Evolutionary conservation across 2,888 invertebrate species (phyloP), one percentile per base, ranked within the genome.

Genomic region (Rotaria magnacalcarata): DNA sequence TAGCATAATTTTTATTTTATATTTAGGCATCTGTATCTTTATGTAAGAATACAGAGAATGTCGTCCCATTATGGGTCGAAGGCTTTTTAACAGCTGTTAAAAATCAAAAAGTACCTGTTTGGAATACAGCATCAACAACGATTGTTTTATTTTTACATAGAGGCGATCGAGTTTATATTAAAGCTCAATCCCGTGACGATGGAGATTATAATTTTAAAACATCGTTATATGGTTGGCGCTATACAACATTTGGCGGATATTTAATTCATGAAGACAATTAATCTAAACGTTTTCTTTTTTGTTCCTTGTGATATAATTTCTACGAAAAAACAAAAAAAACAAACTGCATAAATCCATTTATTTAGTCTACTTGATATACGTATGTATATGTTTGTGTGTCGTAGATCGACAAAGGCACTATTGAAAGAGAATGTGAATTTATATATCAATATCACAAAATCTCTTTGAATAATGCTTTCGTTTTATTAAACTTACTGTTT

Each of bases 401-500:
- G 1, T 4, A 34, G 11, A 67, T 67, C 16, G 80, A 80, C 80
- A 47, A 80, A 80, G 80, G 80, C 80, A 80, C 80, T 80, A 80
- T 80, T 80, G 80, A 80, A 80, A 80, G 80, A 80, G 80, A 80
- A 80, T 80, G 80, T 80, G 80, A 80, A 80, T 21, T 80, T 24
- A 41, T 11, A 47, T n/a, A 47, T 0, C 80, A 43, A 80, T 6
- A 80, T 80, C 80, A 80, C 80, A 80, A 80, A 80, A 41, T 80
- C 80, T 47, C 80, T n/a, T 80, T 80, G 41, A 80, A 80, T 80
- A 80, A 80, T 80, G 80, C 80, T 80, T 80, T 80, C 80, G 80
- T 67, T 67, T 54, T 54, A 54, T 21, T 54, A 54, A 19, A 54
- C 54, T 54, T 54, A 54, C 54, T 54, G 54, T 54, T 54, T 54